phyloP scores from a whole-genome alignment of 2,888 invertebrate species.

The Caenorhabditis zanzibari region DNA sequence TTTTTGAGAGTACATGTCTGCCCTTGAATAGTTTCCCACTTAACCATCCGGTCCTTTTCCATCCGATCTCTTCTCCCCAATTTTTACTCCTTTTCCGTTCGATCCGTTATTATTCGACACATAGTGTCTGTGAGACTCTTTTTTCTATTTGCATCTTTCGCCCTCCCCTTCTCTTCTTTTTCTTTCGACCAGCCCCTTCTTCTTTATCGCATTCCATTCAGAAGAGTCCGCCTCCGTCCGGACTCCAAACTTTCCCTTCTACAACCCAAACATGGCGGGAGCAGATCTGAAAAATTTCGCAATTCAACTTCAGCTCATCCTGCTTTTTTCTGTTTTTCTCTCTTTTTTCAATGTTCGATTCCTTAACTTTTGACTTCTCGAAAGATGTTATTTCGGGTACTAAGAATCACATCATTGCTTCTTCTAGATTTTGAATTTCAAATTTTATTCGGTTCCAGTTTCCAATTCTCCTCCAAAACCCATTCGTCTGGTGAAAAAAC shows the following conservation, averaged over 20 bases:
- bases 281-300: slow-evolving; percentile 4
- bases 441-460: neutral
- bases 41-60: slow-evolving; percentile 23
- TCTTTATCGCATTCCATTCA: slow-evolving; percentile 44
- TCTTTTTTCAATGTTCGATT: slow-evolving; percentile 18
- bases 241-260: neutral
- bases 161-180: slow-evolving; percentile 20
- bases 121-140: slow-evolving; percentile 22
- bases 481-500: slow-evolving; percentile 2
- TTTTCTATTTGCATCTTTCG: slow-evolving; percentile 53
- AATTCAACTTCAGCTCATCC: neutral
- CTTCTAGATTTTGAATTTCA: neutral
- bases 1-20: slow-evolving; percentile 29
- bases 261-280: slow-evolving; percentile 4
- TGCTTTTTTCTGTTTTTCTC: slow-evolving; percentile 13
- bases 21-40: slow-evolving; percentile 34
- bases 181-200: slow-evolving; percentile 32
- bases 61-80: slow-evolving; percentile 27
- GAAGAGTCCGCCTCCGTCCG: slow-evolving; percentile 54
- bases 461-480: neutral
- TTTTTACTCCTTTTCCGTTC: slow-evolving; percentile 44
- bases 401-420: slow-evolving; percentile 29
- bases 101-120: slow-evolving; percentile 56
- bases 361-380: slow-evolving; percentile 25
- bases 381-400: neutral